phyloP scores from a whole-genome alignment of 2,888 invertebrate genomes.

The Drosophila melanosoma region DNA sequence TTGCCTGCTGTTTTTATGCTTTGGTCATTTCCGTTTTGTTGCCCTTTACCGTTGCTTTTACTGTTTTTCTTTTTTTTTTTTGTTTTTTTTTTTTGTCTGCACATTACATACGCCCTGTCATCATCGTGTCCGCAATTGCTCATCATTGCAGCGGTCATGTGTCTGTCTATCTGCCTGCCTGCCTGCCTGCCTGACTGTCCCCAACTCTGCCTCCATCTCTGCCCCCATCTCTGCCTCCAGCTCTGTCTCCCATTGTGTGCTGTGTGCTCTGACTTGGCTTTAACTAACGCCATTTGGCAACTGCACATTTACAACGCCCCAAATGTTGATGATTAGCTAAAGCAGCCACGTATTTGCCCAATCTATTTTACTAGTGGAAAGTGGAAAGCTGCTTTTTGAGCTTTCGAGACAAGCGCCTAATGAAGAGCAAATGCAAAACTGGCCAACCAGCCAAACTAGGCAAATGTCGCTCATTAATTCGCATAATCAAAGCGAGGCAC shows the following conservation, averaged over 20 bases:
- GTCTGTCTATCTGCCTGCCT: background rate
- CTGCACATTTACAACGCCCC: conserved; percentile 9
- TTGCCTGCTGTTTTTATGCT: conserved; percentile 63
- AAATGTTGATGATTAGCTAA: conserved; percentile 22
- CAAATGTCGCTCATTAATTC: conserved; percentile 68
- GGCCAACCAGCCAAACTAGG: conserved; percentile 25
- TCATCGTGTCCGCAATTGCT: conserved; percentile 64
- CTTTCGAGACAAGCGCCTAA: conserved; percentile 55
- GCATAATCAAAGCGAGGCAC: conserved; percentile 69
- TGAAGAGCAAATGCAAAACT: conserved; percentile 71
- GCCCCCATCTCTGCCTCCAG: background rate
- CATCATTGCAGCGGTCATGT: conserved; percentile 54
- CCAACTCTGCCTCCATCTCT: background rate
- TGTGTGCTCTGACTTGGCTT: conserved; percentile 10
- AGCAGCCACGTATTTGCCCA: conserved; percentile 26
- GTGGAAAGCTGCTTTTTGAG: conserved; percentile 46
- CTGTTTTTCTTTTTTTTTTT: conserved; percentile 14
- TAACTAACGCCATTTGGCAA: conserved; percentile 17
- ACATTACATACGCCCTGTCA: conserved; percentile 67
- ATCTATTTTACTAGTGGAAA: conserved; percentile 9
- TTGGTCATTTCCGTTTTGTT: conserved; percentile 77
- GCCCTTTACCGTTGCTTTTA: conserved; percentile 18
- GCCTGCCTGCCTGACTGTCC: no score
- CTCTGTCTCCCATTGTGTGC: background rate
- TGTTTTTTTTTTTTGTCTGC: conserved; percentile 41